Evolutionary conservation across 2,113 vertebrate genomes (phyloP).

Genomic region (Psettodes erumei): DNA sequence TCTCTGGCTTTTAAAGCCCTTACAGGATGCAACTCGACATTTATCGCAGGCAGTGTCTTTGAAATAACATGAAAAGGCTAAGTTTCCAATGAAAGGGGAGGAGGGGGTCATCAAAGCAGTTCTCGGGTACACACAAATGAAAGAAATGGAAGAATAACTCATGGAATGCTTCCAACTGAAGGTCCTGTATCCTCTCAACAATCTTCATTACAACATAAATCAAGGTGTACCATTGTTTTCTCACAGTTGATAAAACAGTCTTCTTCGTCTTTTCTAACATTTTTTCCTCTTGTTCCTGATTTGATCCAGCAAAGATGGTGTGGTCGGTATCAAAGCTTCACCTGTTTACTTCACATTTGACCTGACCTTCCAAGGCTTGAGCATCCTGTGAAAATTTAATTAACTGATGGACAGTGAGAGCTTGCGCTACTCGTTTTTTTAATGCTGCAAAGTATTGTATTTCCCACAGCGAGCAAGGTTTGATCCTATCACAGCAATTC

Average conservation of each 20-base stretch:
- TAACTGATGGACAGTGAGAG: slow-evolving; percentile 12
- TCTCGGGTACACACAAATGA: neutral
- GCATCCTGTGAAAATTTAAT: slow-evolving; percentile 11
- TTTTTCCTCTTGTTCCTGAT: slow-evolving; percentile 1
- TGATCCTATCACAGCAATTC: neutral
- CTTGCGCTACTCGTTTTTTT: slow-evolving; percentile 9
- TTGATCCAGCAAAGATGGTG: slow-evolving; percentile 6
- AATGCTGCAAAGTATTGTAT: neutral
- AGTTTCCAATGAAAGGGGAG: slow-evolving; percentile 40
- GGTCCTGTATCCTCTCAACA: neutral
- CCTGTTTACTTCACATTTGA: neutral
- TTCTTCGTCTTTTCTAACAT: neutral
- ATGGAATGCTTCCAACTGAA: neutral
- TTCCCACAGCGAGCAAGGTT: too few relatives aligned
- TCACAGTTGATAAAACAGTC: too few relatives aligned
- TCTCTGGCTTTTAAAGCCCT: slow-evolving; percentile 73
- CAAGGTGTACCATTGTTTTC: slow-evolving; percentile 1
- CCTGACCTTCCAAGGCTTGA: slow-evolving; percentile 24
- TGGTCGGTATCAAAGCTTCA: slow-evolving; percentile 35
- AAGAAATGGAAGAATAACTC: slow-evolving; percentile 12
- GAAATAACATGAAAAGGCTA: slow-evolving; percentile 77
- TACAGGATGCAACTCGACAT: slow-evolving; percentile 71
- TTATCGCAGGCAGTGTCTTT: slow-evolving; percentile 69
- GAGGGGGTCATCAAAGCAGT: neutral
- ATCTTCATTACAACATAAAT: neutral